phyloP scores from a whole-genome alignment of 2,888 invertebrate species.

The Drosophila villosipedis region DNA sequence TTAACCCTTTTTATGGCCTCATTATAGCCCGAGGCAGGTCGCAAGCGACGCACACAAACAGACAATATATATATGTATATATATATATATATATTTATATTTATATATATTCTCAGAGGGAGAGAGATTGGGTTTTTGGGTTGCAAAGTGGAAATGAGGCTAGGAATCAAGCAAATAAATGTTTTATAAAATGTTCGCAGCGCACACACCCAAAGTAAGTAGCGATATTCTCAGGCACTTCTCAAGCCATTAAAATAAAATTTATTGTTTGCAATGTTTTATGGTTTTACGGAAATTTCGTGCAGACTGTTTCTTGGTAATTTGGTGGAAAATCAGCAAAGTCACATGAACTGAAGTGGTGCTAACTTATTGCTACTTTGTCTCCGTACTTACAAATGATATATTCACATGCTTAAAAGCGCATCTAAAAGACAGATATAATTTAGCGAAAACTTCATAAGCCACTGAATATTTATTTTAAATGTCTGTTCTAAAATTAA shows the following conservation, averaged over 20 bases:
- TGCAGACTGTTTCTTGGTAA: constrained; percentile 41
- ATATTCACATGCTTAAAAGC: constrained; percentile 9
- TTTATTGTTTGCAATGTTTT: constrained; percentile 79
- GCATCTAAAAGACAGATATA: not conserved
- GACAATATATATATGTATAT: constrained; percentile 50
- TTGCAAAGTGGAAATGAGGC: constrained; percentile 72
- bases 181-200: constrained; percentile 80
- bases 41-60: constrained; percentile 39
- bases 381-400: constrained; percentile 10
- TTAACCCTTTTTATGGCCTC: constrained; percentile 81
- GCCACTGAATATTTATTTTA: not conserved
- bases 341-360: constrained; percentile 42
- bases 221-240: constrained; percentile 60
- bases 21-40: constrained; percentile 60
- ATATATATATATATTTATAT: constrained; percentile 35
- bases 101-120: not conserved
- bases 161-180: constrained; percentile 82
- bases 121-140: constrained; percentile 17
- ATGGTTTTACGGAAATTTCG: constrained; percentile 52
- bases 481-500: not conserved
- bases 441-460: not conserved
- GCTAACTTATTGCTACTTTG: constrained; percentile 42
- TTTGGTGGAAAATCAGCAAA: constrained; percentile 52
- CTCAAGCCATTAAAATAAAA: constrained; percentile 78
- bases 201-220: constrained; percentile 55